phyloP scores from a whole-genome alignment of 2,888 invertebrate genomes.

The Phalangium opilio region DNA sequence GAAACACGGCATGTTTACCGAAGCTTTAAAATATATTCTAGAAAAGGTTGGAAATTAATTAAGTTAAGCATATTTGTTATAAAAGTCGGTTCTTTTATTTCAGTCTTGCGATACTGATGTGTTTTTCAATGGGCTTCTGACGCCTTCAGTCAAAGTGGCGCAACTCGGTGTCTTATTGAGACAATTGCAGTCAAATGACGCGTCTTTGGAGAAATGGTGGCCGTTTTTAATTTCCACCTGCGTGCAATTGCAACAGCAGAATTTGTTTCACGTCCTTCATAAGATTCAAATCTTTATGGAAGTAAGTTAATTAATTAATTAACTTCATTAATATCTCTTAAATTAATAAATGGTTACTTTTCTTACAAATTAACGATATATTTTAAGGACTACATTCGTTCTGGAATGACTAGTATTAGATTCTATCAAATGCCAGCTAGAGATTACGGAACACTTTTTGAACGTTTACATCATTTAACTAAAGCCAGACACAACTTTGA shows the following conservation, averaged over 20 bases:
- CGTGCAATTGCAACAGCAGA: slow-evolving; percentile 27
- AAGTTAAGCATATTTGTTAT: no score
- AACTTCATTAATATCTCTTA: no score
- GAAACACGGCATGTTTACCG: slow-evolving; percentile 49
- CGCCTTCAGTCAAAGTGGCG: slow-evolving; percentile 27
- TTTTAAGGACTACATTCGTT: slow-evolving; percentile 31
- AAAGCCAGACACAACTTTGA: neutral
- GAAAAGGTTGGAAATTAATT: slow-evolving; percentile 36
- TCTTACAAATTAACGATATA: no score
- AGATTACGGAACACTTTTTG: slow-evolving; percentile 27
- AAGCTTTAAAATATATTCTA: slow-evolving; percentile 52
- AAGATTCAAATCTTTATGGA: slow-evolving; percentile 33
- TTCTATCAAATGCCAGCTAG: slow-evolving; percentile 30
- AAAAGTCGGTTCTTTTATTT: neutral
- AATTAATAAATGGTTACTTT: no score
- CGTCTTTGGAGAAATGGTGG: slow-evolving; percentile 27
- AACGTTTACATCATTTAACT: slow-evolving; percentile 14
- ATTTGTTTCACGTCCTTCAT: slow-evolving; percentile 28
- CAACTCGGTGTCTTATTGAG: slow-evolving; percentile 26
- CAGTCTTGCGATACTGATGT: slow-evolving; percentile 24
- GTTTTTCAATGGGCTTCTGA: slow-evolving; percentile 29
- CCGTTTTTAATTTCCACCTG: slow-evolving; percentile 29
- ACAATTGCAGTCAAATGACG: slow-evolving; percentile 27
- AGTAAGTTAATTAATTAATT: slow-evolving; percentile 24
- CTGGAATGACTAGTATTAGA: slow-evolving; percentile 33